These are phyloP conservation scores for Holacanthus passer DNA, from an alignment of 2,113 vertebrate species.

Conservation along the genomic window DNA sequence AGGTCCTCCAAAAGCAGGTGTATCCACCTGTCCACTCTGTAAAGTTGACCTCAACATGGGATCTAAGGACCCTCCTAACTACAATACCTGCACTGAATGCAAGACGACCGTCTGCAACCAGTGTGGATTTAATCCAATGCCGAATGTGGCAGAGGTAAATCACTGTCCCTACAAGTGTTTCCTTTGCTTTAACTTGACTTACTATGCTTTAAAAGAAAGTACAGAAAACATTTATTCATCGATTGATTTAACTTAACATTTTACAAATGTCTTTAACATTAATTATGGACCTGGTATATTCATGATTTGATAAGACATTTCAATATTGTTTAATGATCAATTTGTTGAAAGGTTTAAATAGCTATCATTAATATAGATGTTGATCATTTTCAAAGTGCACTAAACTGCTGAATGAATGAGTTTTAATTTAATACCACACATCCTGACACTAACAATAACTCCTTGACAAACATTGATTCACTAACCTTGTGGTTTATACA, in stretches of 20 bases:
- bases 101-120: slow-evolving; percentile 91
- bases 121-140: slow-evolving; percentile 96
- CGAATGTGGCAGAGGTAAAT: slow-evolving; percentile 86
- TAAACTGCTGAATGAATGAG: not conserved
- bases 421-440: not conserved
- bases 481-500: not conserved
- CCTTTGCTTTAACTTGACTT: not conserved
- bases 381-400: not conserved
- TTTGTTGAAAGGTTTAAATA: not conserved
- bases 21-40: slow-evolving; percentile 89
- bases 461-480: not conserved
- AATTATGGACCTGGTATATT: not conserved
- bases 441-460: not conserved
- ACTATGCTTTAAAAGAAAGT: not conserved
- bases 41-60: slow-evolving; percentile 88
- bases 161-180: not conserved
- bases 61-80: slow-evolving; percentile 89
- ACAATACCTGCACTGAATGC: slow-evolving; percentile 93
- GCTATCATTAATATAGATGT: not conserved
- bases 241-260: not conserved
- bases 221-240: not conserved
- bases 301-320: not conserved
- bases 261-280: not conserved
- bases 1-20: slow-evolving; percentile 54
- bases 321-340: not conserved